These are phyloP conservation scores for Dallia pectoralis DNA, from an alignment of 2,797 vertebrate species.

Conservation along the genomic window DNA sequence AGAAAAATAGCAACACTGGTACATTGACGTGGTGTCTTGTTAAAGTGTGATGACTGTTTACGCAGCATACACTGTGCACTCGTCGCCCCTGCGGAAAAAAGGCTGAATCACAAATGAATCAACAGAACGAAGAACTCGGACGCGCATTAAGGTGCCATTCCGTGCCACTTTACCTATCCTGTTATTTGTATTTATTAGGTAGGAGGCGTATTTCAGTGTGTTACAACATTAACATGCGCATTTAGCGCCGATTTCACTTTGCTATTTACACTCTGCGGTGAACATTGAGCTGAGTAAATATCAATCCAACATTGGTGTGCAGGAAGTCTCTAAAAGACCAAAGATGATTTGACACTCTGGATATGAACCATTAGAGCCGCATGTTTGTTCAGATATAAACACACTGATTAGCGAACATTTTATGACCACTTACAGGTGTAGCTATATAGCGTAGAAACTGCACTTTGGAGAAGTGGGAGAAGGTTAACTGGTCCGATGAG, in stretches of 20 bases:
- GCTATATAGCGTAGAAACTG: no score
- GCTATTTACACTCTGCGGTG: not conserved
- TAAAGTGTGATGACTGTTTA: not conserved
- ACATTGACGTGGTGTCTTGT: conserved; percentile 36
- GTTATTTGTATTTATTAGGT: no score
- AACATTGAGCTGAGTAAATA: not conserved
- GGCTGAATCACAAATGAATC: not conserved
- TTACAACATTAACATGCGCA: not conserved
- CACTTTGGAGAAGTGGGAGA: no score
- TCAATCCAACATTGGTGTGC: not conserved
- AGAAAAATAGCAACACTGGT: conserved; percentile 15
- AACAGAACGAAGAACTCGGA: not conserved
- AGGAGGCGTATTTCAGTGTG: not conserved
- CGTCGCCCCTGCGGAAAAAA: not conserved
- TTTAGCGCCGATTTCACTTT: not conserved
- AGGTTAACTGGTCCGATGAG: no score
- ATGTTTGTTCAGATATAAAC: conserved; percentile 12
- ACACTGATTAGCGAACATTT: no score
- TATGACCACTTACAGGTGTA: no score
- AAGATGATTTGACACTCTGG: conserved; percentile 21
- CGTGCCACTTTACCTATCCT: not conserved
- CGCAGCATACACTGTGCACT: not conserved
- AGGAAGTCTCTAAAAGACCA: conserved; percentile 16
- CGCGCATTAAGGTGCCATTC: not conserved
- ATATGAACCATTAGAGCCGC: conserved; percentile 27